Base-by-base conservation (phyloP, 64 coral and sea anemone species). In the Dendrophyllia cribrosa region DNA sequence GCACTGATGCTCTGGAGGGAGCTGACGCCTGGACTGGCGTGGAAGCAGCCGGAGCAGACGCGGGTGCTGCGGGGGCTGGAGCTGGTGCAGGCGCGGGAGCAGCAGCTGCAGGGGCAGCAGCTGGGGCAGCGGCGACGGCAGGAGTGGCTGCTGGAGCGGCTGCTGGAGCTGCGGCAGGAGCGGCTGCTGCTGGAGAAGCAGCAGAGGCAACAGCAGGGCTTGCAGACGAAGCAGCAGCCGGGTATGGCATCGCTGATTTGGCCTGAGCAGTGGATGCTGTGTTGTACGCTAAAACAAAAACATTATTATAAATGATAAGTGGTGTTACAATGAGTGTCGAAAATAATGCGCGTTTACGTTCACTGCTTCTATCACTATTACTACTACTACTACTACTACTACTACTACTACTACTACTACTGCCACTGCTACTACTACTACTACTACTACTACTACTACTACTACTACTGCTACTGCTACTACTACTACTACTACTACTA, bases 191-290 rank as follows among this genome's bases (percentile, higher is more conserved):
- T 2, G 86, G 63, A 20, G 92, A 12, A 3, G 78, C 7, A 5
- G 78, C 80, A 46, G 79, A 46, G 50, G 51, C 80, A 3, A 77
- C 66, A 20, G 89, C 65, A 4, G 88, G 76, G 51, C 48, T 51
- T 4, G 91, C 58, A 7, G 86, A 58, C 19, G 83, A 60, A n/a
- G 94, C 86, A 8, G 89, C 77, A 55, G 95, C 87, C 26, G 92
- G 46, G 71, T 94, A 94, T 43, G 92, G 92, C 64, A 88, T 89
- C 3, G 86, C 87, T 11, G 92, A 94, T 47, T 86, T 94, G 51
- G 66, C 51, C 59, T 94, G 77, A 49, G 43, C 86, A 23, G 92
- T 48, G 15, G 68, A 87, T 74, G 75, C 91, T 48, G 85, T 72
- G n/a, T 93, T 89, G 68, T 94, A 94, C 13, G 76, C 92, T 94